phyloP scores from a whole-genome alignment of 2,113 vertebrate species.

The Pseudopodoces humilis region DNA sequence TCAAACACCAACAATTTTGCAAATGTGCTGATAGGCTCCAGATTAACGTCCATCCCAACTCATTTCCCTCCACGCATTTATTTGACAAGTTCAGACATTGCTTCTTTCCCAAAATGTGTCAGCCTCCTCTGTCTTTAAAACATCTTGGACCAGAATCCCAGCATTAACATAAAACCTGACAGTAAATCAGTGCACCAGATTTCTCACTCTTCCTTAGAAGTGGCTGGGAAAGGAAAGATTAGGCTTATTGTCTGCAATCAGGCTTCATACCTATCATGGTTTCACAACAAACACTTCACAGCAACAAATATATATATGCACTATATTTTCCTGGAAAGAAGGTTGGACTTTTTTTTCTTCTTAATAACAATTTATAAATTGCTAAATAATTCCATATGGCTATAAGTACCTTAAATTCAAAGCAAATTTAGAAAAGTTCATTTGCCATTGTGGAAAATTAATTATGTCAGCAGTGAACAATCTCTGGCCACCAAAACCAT shows the following conservation, averaged over 20 bases:
- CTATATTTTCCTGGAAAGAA: not conserved
- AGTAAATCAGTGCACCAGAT: not conserved
- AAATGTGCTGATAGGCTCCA: not conserved
- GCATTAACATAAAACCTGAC: not conserved
- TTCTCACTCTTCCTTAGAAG: not conserved
- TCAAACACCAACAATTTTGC: not conserved
- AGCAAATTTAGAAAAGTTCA: not conserved
- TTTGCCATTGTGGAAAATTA: not conserved
- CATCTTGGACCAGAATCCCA: not conserved
- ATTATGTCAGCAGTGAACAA: not conserved
- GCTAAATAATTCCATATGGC: not conserved
- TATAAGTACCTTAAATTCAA: not conserved
- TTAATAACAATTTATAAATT: not conserved
- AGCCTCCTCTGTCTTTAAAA: not conserved
- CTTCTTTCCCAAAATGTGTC: not conserved
- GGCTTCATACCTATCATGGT: not conserved
- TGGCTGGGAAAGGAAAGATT: not conserved
- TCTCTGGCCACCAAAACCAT: not conserved
- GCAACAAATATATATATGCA: not conserved
- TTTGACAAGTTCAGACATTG: constrained; percentile 7
- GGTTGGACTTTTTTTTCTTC: not conserved
- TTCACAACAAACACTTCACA: not conserved
- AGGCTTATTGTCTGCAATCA: not conserved
- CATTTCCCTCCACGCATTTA: not conserved
- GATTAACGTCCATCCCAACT: not conserved